Conservation (phyloP, 2,888 invertebrate genomes). For the Eristalis arbustorum region DNA sequence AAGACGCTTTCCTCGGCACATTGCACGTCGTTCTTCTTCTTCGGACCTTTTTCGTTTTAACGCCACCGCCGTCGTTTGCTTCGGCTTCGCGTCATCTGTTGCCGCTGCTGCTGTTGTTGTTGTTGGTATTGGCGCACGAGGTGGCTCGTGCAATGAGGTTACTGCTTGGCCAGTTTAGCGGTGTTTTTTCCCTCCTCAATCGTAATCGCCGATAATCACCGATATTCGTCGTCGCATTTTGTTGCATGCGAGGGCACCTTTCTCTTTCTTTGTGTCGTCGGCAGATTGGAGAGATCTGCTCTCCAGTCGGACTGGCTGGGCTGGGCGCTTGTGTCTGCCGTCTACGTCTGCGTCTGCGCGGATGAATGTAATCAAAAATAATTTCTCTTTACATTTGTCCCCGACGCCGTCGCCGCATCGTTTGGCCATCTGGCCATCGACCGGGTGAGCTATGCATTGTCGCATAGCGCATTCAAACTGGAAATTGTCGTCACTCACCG, state of each 20-base stretch:
- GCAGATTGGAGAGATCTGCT: conserved; percentile 16
- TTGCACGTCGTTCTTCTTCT: conserved; percentile 17
- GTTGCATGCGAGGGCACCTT: conserved; percentile 34
- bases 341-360: background rate
- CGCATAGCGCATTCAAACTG: conserved; percentile 27
- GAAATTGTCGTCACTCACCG: background rate
- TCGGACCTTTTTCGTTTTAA: background rate
- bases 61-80: background rate
- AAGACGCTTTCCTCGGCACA: conserved; percentile 32
- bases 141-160: conserved; percentile 31
- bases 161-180: conserved; percentile 23
- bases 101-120: background rate
- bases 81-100: background rate
- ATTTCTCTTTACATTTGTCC: conserved; percentile 42
- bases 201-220: conserved; percentile 39
- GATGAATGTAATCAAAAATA: conserved; percentile 6
- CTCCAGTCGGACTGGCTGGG: background rate
- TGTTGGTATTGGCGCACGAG: conserved; percentile 13
- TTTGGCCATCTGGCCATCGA: background rate
- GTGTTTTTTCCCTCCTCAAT: conserved; percentile 33
- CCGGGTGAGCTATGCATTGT: background rate
- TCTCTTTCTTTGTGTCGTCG: conserved; percentile 41
- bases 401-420: background rate
- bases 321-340: background rate
- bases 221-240: conserved; percentile 48